Base-by-base conservation (phyloP, 2,888 invertebrate species). In the Aspidiotus destructor region DNA sequence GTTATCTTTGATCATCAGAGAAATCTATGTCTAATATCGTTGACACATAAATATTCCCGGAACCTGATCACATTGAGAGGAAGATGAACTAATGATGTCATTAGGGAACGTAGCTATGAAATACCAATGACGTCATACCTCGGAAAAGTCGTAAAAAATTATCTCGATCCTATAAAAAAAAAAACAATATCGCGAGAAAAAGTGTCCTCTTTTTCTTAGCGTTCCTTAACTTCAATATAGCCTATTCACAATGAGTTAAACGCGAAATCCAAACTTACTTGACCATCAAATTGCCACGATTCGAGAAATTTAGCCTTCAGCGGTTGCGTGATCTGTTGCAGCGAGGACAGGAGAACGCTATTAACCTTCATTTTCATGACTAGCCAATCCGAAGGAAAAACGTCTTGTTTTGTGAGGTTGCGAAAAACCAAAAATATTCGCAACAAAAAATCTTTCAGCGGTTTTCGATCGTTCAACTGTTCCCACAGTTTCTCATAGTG, bases 401-500 rank as follows among this genome's bases (percentile, higher is more conserved):
- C 86, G 80, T 82, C 83, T 73, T 89, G 87, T 71, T 86, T 85
- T 40, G 92, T 87, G 42, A 92, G 82, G 77, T 89, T 87, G 60
- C 86, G 81, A 74, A 92, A 87, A 0, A 92, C 87, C 8, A 88
- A 79, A 75, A 95, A 86, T 0, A 91, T 88, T 71, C 89, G 81
- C 75, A 89, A 84, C 0, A 96, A 80, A 76, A 95, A 92, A 74
- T 92, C 92, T 76, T 93, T 92, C 0, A 92, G 78, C 1, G 88
- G 87, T 74, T 90, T 88, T 11, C 87, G 80, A 74, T 92, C 91
- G 0, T 78, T 79, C 8, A 88, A 80, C 72, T 89, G 88, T 74
- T 90, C 90, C 88, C 93, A 92, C 58, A 94, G 80, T 15, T 89
- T 82, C 73, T 87, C 87, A 77, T 93, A 95, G 75, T 95, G 94